phyloP scores from a whole-genome alignment of 2,888 invertebrate genomes.

The Acronicta aceris region DNA sequence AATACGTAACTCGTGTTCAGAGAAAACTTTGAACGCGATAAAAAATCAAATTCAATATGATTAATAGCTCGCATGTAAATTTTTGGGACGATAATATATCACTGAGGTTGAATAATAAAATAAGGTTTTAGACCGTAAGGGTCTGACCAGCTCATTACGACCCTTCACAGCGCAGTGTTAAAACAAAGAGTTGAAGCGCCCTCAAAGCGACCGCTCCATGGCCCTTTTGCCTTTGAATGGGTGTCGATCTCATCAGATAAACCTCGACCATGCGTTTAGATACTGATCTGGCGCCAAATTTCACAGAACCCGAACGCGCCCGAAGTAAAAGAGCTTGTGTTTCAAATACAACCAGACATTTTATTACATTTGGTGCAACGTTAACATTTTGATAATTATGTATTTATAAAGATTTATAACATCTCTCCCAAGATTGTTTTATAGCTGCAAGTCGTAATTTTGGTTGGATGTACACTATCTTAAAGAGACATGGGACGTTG shows the following conservation, averaged over 20 bases:
- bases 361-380: constrained; percentile 30
- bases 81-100: constrained; percentile 64
- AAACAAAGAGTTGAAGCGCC: constrained; percentile 69
- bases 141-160: constrained; percentile 68
- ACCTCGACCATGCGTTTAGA: constrained; percentile 64
- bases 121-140: constrained; percentile 46
- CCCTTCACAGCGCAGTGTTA: constrained; percentile 71
- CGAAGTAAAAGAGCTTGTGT: constrained; percentile 58
- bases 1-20: constrained; percentile 16
- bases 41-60: constrained; percentile 56
- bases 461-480: background rate
- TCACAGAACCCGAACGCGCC: constrained; percentile 77
- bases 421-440: constrained; percentile 7
- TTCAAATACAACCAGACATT: constrained; percentile 56
- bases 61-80: constrained; percentile 54
- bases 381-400: constrained; percentile 18
- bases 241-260: constrained; percentile 82
- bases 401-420: constrained; percentile 15
- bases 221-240: constrained; percentile 70
- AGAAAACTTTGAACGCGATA: constrained; percentile 33
- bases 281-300: constrained; percentile 86
- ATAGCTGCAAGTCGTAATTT: constrained; percentile 4
- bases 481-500: constrained; percentile 1
- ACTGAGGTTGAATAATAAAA: constrained; percentile 62
- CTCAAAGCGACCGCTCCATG: constrained; percentile 73